Evolutionary conservation across 2,113 vertebrate genomes (phyloP).

Genomic region (Zosterops pallidus): DNA sequence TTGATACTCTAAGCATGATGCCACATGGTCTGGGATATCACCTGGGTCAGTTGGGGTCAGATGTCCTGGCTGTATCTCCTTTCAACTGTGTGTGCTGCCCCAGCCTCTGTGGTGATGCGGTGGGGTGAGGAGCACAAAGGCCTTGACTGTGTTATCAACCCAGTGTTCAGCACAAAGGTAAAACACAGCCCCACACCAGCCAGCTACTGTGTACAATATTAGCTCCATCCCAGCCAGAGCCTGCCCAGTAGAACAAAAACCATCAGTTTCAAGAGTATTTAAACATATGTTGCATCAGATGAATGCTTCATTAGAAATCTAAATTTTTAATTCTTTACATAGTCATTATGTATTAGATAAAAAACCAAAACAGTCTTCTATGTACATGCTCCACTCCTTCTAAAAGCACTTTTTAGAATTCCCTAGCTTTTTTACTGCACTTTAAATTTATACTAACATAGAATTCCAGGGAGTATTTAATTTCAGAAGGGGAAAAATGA

Average conservation of each 20-base stretch:
- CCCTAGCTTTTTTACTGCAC: neutral
- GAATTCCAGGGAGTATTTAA: neutral
- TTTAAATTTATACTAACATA: conserved; percentile 15
- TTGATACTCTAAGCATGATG: neutral
- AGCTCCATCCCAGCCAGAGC: neutral
- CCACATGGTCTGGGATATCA: neutral
- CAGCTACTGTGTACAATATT: neutral
- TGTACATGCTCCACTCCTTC: conserved; percentile 5
- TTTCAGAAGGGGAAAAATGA: neutral
- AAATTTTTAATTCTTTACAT: neutral
- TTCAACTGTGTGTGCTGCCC: neutral
- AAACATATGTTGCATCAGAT: neutral
- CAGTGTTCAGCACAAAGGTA: neutral
- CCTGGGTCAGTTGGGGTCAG: neutral
- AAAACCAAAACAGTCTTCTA: neutral
- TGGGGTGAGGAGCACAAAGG: neutral
- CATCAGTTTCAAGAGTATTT: neutral
- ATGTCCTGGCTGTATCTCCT: neutral
- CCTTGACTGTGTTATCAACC: neutral
- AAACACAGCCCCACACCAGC: neutral
- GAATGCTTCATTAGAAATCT: neutral
- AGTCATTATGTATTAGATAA: neutral
- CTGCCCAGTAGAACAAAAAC: neutral
- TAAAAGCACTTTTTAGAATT: neutral
- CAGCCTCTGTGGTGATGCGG: neutral